Base-by-base conservation (phyloP, 2,113 vertebrate species). In the Girardinichthys multiradiatus region DNA sequence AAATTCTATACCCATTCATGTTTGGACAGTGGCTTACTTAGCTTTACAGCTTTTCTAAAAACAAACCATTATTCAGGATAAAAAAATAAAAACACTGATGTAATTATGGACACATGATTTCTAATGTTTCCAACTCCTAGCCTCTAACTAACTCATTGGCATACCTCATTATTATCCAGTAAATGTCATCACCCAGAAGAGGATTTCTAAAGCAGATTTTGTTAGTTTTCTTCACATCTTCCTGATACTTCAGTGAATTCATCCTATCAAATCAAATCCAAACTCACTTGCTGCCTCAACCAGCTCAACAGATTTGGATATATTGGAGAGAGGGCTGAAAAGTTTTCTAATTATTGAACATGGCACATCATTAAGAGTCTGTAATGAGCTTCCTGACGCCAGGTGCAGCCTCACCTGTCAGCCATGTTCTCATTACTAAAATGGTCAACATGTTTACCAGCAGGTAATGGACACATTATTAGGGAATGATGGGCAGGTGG, bases 401-500 rank as follows among this genome's bases (percentile, higher is more conserved):
- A 86, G 85, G 86, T 86, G 73, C 68, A 83, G 71, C 48, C 74
- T 90, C 72, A 84, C 89, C 90, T 87, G 90, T 91, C 91, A 88
- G 74, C 77, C 62, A 28, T 48, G 59, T 78, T 67, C 83, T 90
- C 87, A 86, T 91, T 89, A 90, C 71, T 85, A 77, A 81, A 82
- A 57, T 88, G 74, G 75, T 82, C 85, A 83, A 83, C 72, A 71
- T 83, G 78, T 88, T 82, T 72, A 72, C 33, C 57, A 21, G 45
- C 73, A 79, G 70, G 78, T 77, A 58, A 65, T 64, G 81, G 78
- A 83, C 85, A 85, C 84, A 77, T 82, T 90, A 79, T 89, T 92
- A 86, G 63, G 15, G 67, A 77, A 62, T 89, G 85, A 90, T 81
- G 62, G 85, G 73, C 80, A 87, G 82, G 64, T 78, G 82, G 75